These are phyloP conservation scores for Mormyrus hasselquistii DNA, from an alignment of 2,797 vertebrate genomes.

Conservation along the genomic window DNA sequence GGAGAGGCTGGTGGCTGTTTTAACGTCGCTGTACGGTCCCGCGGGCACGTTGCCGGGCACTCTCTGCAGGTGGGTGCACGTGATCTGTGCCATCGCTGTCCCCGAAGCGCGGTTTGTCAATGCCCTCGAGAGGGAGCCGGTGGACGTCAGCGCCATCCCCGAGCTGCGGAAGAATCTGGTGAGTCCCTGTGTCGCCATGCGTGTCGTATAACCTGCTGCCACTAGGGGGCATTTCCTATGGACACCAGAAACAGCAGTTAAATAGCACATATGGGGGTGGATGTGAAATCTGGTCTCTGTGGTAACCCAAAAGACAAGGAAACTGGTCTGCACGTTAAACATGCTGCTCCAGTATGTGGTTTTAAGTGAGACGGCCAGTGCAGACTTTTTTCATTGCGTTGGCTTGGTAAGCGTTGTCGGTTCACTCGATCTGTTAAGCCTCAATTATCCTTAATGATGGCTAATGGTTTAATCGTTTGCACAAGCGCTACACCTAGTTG, in stretches of 20 bases:
- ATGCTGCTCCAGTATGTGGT: neutral
- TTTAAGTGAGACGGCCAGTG: neutral
- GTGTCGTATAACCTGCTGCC: neutral
- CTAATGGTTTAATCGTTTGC: neutral
- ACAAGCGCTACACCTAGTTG: neutral
- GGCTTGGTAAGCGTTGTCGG: neutral
- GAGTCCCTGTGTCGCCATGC: conserved; percentile 35
- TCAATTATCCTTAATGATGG: neutral
- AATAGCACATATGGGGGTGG: neutral
- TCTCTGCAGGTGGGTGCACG: conserved; percentile 81
- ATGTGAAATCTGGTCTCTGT: neutral
- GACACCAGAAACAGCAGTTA: neutral
- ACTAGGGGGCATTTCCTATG: neutral
- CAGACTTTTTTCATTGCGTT: neutral
- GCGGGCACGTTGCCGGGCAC: neutral
- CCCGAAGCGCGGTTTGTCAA: conserved; percentile 84
- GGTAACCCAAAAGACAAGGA: neutral
- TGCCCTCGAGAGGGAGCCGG: conserved; percentile 77
- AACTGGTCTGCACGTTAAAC: neutral
- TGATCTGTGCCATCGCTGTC: conserved; percentile 92
- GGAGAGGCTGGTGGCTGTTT: neutral
- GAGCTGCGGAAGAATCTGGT: conserved; percentile 90
- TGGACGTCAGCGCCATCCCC: conserved; percentile 81
- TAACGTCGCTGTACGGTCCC: neutral
- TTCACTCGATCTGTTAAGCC: neutral